Conservation (phyloP, 1,140 invertebrate species). For the Heliconius congener region DNA sequence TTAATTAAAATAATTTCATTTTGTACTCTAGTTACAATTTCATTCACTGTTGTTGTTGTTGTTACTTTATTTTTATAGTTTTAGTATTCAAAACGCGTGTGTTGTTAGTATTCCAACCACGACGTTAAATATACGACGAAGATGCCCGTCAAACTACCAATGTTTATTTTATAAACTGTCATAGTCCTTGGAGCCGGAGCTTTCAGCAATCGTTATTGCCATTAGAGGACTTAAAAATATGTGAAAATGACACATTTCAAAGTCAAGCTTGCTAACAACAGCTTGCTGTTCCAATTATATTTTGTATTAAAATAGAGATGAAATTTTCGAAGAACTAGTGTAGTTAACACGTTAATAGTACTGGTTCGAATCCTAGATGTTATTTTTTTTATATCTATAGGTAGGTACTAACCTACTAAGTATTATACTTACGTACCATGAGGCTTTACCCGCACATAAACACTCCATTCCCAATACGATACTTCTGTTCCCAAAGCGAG, state of each 20-base stretch:
- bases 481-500: too few relatives aligned
- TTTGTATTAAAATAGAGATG: background rate
- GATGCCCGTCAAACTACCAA: background rate
- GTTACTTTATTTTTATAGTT: background rate
- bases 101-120: background rate
- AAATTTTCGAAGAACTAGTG: background rate
- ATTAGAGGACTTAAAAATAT: background rate
- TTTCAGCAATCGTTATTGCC: slow-evolving; percentile 6
- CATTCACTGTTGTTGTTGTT: too few relatives aligned
- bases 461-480: too few relatives aligned
- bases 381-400: too few relatives aligned
- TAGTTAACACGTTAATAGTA: background rate
- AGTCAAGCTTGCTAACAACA: background rate
- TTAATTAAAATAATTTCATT: too few relatives aligned
- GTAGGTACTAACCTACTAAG: too few relatives aligned
- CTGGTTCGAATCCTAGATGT: too few relatives aligned
- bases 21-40: too few relatives aligned
- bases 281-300: background rate
- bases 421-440: too few relatives aligned
- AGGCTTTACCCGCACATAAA: too few relatives aligned
- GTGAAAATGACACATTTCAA: slow-evolving; percentile 11
- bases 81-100: background rate
- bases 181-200: background rate
- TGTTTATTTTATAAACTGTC: slow-evolving; percentile 6
- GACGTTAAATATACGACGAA: background rate